Evolutionary conservation across 2,113 vertebrate species (phyloP).

Genomic region (Proteles cristata): DNA sequence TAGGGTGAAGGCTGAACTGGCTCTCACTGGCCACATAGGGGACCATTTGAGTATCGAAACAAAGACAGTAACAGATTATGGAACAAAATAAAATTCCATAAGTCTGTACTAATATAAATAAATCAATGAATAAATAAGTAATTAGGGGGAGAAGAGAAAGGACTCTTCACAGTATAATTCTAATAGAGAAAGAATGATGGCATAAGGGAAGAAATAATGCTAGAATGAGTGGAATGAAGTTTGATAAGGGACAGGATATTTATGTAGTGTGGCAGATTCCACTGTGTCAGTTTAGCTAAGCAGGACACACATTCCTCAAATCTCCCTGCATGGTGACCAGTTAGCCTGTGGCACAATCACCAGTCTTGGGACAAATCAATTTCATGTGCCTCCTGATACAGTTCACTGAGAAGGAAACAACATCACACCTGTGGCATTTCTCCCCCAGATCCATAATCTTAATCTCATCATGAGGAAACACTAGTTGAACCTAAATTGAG

Average conservation of each 20-base stretch:
- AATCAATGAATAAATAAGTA: not conserved
- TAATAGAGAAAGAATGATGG: not conserved
- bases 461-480: not conserved
- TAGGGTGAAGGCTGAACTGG: not conserved
- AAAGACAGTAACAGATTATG: not conserved
- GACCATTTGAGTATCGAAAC: not conserved
- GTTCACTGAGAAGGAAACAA: not conserved
- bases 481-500: not conserved
- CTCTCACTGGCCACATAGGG: not conserved
- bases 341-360: too few species aligned
- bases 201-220: not conserved
- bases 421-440: not conserved
- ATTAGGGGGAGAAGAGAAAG: not conserved
- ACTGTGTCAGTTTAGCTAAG: not conserved
- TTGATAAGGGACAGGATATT: not conserved
- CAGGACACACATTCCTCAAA: too few species aligned
- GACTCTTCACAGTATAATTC: not conserved
- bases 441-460: not conserved
- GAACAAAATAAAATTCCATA: not conserved
- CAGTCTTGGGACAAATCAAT: not conserved
- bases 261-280: not conserved
- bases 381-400: not conserved
- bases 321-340: not conserved
- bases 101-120: not conserved
- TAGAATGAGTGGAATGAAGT: not conserved